phyloP scores from a whole-genome alignment of 2,888 invertebrate species.

The Allacma fusca region DNA sequence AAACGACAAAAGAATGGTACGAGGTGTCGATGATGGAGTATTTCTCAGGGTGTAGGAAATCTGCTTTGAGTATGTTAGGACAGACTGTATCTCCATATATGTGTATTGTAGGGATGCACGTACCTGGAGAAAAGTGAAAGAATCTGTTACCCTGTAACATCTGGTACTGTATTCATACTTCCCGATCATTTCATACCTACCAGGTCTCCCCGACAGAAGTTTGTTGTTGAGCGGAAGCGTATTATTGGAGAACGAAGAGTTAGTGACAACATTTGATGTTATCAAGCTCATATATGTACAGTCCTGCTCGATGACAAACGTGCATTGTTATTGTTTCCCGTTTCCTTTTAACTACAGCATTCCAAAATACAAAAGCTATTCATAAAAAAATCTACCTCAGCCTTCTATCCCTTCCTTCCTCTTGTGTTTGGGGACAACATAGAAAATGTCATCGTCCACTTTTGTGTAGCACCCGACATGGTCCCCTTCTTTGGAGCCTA shows the following conservation, averaged over 20 bases:
- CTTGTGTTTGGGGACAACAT: neutral
- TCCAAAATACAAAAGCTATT: too few relatives aligned
- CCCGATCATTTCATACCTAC: neutral
- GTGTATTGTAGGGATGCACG: too few relatives aligned
- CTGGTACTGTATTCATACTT: neutral
- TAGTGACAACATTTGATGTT: conserved; percentile 14
- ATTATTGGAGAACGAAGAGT: neutral
- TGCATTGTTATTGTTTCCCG: conserved; percentile 1
- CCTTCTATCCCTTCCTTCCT: neutral
- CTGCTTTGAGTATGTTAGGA: too few relatives aligned
- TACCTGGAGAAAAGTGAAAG: too few relatives aligned
- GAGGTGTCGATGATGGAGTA: neutral
- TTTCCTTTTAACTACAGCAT: neutral
- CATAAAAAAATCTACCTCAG: neutral
- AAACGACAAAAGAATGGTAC: neutral
- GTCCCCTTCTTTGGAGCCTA: too few relatives aligned
- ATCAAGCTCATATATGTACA: neutral
- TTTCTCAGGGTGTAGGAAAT: neutral
- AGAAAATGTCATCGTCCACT: neutral
- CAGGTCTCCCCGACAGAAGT: neutral
- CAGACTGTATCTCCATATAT: too few relatives aligned
- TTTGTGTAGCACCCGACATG: neutral
- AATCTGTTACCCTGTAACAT: neutral
- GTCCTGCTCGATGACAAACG: neutral
- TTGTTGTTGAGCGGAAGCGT: neutral